Percentiles rank a stretch among this genome's conserved stretches.
Conservation (phyloP, 1,140 invertebrate genomes). For the Myzus persicae region DNA sequence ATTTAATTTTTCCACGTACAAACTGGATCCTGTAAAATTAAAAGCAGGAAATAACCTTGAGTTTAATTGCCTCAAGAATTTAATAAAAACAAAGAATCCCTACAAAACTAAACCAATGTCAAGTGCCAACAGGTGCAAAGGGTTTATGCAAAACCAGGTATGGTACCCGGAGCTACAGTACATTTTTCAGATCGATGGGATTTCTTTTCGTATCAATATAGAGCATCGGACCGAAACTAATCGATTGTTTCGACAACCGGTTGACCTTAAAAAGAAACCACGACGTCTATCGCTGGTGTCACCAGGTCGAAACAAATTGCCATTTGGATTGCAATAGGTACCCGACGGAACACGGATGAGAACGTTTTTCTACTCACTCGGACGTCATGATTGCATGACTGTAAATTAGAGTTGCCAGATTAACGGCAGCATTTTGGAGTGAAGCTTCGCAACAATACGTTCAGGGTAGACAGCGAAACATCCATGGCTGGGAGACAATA, state of each 20-base stretch:
- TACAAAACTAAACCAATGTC: background rate
- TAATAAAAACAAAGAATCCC: background rate
- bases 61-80: background rate
- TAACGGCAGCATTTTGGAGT: background rate
- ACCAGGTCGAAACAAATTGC: background rate
- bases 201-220: conserved; percentile 31
- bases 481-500: background rate
- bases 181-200: background rate
- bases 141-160: background rate
- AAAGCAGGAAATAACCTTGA: conserved; percentile 54
- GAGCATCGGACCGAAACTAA: conserved; percentile 22
- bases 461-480: background rate
- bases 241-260: conserved; percentile 47
- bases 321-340: background rate
- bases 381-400: conserved; percentile 30
- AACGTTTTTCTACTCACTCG: conserved; percentile 14
- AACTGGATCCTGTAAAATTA: conserved; percentile 44
- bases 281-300: background rate
- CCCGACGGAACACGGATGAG: background rate
- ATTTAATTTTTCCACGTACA: conserved; percentile 46
- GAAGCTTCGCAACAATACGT: background rate
- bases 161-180: background rate
- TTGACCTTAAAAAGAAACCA: conserved; percentile 47
- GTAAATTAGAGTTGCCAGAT: background rate
- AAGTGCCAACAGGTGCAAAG: background rate